A percentile compares a stretch with the other conserved stretches of the same genome.
phyloP scores from a whole-genome alignment of 35 echinoderm and acorn worm genomes.

The Lytechinus variegatus region DNA sequence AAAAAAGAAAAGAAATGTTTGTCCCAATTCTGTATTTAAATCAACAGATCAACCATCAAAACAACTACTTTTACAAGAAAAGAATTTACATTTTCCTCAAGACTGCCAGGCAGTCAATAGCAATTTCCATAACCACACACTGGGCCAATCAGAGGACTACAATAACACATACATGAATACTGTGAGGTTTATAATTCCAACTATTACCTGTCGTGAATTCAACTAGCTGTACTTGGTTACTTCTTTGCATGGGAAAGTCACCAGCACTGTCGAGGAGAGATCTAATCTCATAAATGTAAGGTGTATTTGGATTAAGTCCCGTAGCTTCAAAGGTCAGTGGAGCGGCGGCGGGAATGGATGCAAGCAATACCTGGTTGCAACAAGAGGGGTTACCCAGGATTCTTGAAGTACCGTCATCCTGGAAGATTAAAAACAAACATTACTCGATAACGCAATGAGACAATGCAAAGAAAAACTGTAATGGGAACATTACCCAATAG shows the following conservation, averaged over 20 bases:
- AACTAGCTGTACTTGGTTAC: background rate
- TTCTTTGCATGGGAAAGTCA: background rate
- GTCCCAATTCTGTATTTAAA: too few species aligned
- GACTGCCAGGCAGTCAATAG: too few species aligned
- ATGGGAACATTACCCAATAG: too few species aligned
- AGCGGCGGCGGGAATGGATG: background rate
- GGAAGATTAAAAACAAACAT: background rate
- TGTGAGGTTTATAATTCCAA: background rate
- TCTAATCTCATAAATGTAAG: background rate
- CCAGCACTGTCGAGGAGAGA: background rate
- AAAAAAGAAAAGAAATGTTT: too few species aligned
- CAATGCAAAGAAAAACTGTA: too few species aligned
- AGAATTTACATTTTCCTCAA: too few species aligned
- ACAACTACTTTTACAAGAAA: too few species aligned
- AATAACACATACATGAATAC: too few species aligned
- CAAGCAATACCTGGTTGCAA: background rate
- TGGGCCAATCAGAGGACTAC: too few species aligned
- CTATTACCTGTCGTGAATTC: background rate
- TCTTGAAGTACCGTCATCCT: background rate
- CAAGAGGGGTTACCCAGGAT: background rate
- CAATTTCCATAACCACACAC: too few species aligned
- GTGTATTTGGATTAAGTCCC: conserved; percentile 6
- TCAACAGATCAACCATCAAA: too few species aligned
- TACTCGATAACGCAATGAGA: too few species aligned
- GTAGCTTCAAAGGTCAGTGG: background rate